Conservation (phyloP, 2,113 vertebrate genomes). For the Corythaixoides concolor region DNA sequence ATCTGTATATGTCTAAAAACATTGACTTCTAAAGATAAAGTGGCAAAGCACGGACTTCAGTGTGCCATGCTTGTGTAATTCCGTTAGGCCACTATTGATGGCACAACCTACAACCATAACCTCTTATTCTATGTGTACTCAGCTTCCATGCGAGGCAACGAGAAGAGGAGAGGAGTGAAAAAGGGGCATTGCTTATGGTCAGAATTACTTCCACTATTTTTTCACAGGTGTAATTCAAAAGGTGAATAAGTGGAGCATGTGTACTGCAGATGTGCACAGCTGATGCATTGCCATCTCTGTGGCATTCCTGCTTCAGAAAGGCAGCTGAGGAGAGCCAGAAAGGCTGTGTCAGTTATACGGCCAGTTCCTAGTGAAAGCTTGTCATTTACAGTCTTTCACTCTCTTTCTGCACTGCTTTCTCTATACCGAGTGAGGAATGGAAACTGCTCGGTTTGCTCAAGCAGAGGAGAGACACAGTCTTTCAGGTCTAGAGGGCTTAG, state of each 20-base stretch:
- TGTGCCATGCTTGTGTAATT: background rate
- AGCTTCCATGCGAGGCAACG: background rate
- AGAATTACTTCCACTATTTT: background rate
- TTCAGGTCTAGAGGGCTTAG: background rate
- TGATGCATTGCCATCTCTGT: background rate
- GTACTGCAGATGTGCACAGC: background rate
- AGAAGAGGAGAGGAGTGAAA: background rate
- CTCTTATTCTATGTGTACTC: background rate
- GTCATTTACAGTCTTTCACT: background rate
- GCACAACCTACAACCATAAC: background rate
- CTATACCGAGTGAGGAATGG: background rate
- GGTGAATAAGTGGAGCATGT: background rate
- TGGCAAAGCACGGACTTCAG: background rate
- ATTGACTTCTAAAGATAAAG: background rate
- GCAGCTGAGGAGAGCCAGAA: background rate
- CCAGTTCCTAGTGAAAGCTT: background rate
- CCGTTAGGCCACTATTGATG: background rate
- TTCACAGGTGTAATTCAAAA: slow-evolving; percentile 1
- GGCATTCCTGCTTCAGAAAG: background rate
- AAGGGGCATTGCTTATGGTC: background rate
- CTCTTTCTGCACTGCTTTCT: background rate
- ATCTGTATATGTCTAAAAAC: background rate
- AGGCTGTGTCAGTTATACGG: background rate
- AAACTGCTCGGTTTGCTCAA: background rate
- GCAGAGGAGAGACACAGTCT: background rate